These are phyloP conservation scores for Limnephilus lunatus DNA, from an alignment of 2,888 invertebrate species.

Conservation along the genomic window DNA sequence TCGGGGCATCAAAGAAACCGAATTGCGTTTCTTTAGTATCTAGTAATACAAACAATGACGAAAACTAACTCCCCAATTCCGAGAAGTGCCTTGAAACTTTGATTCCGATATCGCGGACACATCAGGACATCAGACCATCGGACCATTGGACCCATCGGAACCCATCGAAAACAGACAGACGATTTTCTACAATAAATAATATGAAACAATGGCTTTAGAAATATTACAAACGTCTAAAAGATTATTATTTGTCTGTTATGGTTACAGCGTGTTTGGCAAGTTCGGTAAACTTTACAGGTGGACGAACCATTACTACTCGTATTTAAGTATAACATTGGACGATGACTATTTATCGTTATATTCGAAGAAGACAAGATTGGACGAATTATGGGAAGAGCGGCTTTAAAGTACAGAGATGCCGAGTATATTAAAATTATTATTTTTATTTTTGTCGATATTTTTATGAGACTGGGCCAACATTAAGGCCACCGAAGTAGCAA, in stretches of 20 bases:
- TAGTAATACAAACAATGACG: neutral
- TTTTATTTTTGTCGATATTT: too few species aligned
- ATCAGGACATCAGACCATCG: neutral
- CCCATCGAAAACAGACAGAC: neutral
- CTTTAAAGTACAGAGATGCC: neutral
- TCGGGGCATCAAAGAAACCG: neutral
- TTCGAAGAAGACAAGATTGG: constrained; percentile 16
- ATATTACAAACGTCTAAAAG: neutral
- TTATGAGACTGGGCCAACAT: too few species aligned
- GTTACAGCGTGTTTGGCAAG: too few species aligned
- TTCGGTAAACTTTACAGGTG: constrained; percentile 7
- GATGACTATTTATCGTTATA: constrained; percentile 20
- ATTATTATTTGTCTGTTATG: neutral
- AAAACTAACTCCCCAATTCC: neutral
- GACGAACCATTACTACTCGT: neutral
- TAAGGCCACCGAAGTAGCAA: too few species aligned
- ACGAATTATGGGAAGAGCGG: neutral
- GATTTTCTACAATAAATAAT: neutral
- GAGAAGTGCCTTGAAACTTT: neutral
- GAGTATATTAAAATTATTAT: neutral
- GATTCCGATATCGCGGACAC: neutral
- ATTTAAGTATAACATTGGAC: neutral
- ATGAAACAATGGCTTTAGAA: neutral
- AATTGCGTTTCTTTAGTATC: neutral
- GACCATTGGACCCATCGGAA: neutral